Conservation (phyloP, 2,113 vertebrate genomes). For the Datnioides undecimradiatus region DNA sequence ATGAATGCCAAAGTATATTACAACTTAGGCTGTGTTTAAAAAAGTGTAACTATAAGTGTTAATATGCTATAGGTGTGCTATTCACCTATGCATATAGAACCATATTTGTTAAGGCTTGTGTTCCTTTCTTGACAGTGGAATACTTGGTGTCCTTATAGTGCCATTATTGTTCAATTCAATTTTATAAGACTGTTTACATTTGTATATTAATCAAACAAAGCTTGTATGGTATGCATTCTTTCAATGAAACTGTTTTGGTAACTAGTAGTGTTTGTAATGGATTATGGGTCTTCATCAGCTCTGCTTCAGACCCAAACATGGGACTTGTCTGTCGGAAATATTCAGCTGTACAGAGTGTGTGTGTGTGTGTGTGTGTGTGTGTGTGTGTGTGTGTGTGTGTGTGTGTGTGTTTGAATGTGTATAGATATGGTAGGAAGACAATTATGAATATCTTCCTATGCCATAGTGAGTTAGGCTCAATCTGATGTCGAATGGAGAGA, state of each 20-base stretch:
- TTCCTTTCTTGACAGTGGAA: not conserved
- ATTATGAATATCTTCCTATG: not conserved
- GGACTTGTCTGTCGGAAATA: not conserved
- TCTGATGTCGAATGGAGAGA: not conserved
- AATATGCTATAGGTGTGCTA: not conserved
- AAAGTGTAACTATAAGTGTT: not conserved
- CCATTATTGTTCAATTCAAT: not conserved
- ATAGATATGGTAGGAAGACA: not conserved
- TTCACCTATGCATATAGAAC: not conserved
- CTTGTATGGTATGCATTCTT: not conserved
- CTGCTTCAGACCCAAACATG: not conserved
- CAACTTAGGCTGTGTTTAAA: not conserved
- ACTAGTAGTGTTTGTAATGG: not conserved
- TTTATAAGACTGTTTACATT: not conserved
- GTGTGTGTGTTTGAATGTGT: not conserved
- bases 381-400: slow-evolving; percentile 15
- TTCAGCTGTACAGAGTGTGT: not conserved
- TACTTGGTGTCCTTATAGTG: not conserved
- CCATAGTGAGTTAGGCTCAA: not conserved
- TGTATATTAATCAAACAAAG: not conserved
- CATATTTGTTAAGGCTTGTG: not conserved
- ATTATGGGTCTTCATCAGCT: not conserved
- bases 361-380: slow-evolving; percentile 1
- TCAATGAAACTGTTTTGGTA: not conserved
- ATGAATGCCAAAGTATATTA: not conserved